A percentile compares a stretch with the other conserved stretches of the same genome.
Conservation (phyloP, 1,140 invertebrate species). For the Rhynchophorus ferrugineus region DNA sequence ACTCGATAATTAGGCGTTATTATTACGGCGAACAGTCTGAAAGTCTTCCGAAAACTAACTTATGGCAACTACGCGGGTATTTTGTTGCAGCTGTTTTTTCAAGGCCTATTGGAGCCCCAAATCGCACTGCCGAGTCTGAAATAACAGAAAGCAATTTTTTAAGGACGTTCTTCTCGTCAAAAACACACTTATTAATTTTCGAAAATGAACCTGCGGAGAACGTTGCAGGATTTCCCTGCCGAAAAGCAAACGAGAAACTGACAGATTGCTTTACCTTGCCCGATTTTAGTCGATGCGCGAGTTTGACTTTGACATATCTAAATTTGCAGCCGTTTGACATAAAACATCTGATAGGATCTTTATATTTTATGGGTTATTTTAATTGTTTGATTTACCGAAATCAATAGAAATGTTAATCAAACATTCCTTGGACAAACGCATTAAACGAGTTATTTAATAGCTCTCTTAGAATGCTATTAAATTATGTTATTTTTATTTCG, state of each 20-base stretch:
- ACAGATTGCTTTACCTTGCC: constrained; percentile 9
- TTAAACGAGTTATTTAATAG: no score
- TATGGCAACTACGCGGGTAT: constrained; percentile 7
- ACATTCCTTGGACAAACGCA: no score
- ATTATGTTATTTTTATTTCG: no score
- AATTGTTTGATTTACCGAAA: no score
- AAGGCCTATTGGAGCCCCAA: constrained; percentile 7
- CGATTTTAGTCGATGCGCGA: constrained; percentile 13
- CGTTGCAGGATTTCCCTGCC: background rate
- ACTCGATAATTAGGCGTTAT: background rate
- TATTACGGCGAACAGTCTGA: background rate
- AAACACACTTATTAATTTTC: background rate
- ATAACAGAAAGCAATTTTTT: background rate
- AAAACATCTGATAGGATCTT: constrained; percentile 14
- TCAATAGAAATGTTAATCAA: no score
- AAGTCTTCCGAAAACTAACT: background rate
- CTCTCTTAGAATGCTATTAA: no score
- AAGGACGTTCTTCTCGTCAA: background rate
- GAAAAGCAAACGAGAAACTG: constrained; percentile 9
- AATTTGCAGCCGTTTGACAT: background rate
- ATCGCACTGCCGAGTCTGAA: background rate
- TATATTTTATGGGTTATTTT: no score
- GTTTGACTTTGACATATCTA: constrained; percentile 2
- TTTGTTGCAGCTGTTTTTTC: constrained; percentile 13
- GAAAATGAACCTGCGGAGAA: background rate